Percentiles rank a stretch among this genome's conserved stretches.
These are phyloP conservation scores for Hyppa rectilinea DNA, from an alignment of 2,888 invertebrate species.

Conservation along the genomic window DNA sequence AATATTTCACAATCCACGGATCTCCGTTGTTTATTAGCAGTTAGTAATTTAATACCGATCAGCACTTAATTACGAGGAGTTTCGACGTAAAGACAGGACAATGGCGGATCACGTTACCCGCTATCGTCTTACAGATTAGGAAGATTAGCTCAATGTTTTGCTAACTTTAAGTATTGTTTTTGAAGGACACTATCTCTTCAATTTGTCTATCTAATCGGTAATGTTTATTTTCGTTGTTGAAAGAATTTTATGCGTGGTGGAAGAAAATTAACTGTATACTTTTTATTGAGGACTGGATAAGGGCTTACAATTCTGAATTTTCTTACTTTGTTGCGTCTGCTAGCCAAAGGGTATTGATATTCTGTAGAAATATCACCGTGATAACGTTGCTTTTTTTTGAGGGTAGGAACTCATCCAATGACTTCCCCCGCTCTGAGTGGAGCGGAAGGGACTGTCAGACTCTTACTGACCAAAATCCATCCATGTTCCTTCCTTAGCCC, in stretches of 20 bases:
- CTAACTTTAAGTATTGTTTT: conserved; percentile 55
- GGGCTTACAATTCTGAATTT: neutral
- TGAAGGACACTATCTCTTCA: conserved; percentile 50
- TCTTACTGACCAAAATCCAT: too few relatives aligned
- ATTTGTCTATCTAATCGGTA: conserved; percentile 56
- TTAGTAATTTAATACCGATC: conserved; percentile 78
- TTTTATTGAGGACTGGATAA: neutral
- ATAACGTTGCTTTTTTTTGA: too few relatives aligned
- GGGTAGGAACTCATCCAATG: too few relatives aligned
- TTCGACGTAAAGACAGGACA: conserved; percentile 80
- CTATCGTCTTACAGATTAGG: conserved; percentile 77
- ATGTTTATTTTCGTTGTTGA: conserved; percentile 51
- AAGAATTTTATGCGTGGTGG: conserved; percentile 13
- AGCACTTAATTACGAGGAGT: conserved; percentile 81
- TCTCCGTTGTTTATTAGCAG: conserved; percentile 71
- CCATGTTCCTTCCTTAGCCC: too few relatives aligned
- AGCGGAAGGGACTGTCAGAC: too few relatives aligned
- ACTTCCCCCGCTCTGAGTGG: too few relatives aligned
- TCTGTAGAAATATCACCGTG: too few relatives aligned
- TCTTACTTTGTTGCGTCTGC: neutral
- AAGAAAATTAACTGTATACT: neutral
- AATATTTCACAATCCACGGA: conserved; percentile 57
- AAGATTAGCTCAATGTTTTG: conserved; percentile 74
- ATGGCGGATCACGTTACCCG: conserved; percentile 83
- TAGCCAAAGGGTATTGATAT: too few relatives aligned